Conservation (phyloP, 1,140 invertebrate species). For the Diuraphis noxia region DNA sequence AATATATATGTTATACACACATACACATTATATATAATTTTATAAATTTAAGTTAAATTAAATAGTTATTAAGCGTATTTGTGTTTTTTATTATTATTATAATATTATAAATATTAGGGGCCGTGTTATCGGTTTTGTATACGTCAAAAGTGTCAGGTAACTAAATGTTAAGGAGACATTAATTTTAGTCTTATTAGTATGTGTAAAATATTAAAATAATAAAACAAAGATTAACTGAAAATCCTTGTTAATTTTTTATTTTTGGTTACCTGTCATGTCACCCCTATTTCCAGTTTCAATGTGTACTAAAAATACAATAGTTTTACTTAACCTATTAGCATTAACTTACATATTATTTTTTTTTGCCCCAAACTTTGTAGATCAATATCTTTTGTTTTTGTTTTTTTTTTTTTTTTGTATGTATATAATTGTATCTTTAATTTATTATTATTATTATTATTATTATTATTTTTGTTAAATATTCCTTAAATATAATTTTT, state of each 20-base stretch:
- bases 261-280: constrained; percentile 9
- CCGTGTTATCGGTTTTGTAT: constrained; percentile 46
- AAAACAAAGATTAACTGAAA: constrained; percentile 31
- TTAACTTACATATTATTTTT: constrained; percentile 24
- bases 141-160: constrained; percentile 53
- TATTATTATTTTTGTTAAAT: constrained; percentile 49
- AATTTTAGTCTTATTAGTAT: constrained; percentile 45
- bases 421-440: constrained; percentile 24
- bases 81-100: constrained; percentile 50
- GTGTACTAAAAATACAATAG: background rate
- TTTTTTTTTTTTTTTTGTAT: constrained; percentile 24
- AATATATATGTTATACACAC: background rate
- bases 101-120: constrained; percentile 22
- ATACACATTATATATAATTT: constrained; percentile 4
- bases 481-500: constrained; percentile 11
- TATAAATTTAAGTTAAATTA: constrained; percentile 20
- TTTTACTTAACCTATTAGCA: constrained; percentile 4
- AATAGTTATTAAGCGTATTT: constrained; percentile 48
- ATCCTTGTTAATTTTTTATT: constrained; percentile 23
- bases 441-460: constrained; percentile 12
- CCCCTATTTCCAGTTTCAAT: background rate
- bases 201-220: constrained; percentile 42
- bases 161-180: constrained; percentile 33
- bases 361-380: constrained; percentile 31
- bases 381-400: background rate